These are phyloP conservation scores for Pherbina coryleti DNA, from an alignment of 2,888 invertebrate species.

Conservation along the genomic window DNA sequence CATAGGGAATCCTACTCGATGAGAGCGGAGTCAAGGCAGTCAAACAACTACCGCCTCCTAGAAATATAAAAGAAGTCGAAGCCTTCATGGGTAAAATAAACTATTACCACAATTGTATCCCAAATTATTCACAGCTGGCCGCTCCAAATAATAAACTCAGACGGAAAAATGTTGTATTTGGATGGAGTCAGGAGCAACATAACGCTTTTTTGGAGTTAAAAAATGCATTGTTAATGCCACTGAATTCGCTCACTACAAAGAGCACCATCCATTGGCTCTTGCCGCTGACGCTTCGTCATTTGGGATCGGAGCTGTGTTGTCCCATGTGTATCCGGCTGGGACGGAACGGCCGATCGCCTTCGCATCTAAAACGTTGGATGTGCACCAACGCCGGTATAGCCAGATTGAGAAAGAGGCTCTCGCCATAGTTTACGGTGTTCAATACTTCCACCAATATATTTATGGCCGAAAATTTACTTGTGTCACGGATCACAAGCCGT, in stretches of 20 bases:
- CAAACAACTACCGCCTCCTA: constrained; percentile 45
- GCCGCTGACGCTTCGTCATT: too few relatives aligned
- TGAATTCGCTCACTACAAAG: too few relatives aligned
- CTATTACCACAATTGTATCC: constrained; percentile 53
- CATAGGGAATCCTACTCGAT: background rate
- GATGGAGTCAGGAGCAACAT: constrained; percentile 20
- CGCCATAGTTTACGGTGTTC: background rate
- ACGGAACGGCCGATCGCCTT: background rate
- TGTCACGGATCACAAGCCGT: background rate
- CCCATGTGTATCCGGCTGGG: too few relatives aligned
- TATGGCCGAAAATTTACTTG: background rate
- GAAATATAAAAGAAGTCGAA: constrained; percentile 49
- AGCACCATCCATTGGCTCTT: too few relatives aligned
- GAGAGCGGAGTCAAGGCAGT: constrained; percentile 56
- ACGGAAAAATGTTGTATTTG: constrained; percentile 22
- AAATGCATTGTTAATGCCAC: too few relatives aligned
- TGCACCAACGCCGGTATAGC: background rate
- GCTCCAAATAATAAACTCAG: constrained; percentile 24
- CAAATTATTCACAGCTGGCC: constrained; percentile 35
- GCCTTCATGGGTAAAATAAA: constrained; percentile 57
- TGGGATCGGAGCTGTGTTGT: too few relatives aligned
- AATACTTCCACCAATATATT: background rate
- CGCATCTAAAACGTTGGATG: background rate
- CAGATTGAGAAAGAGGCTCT: background rate
- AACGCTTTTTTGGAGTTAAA: background rate